Evolutionary conservation across 1,140 invertebrate genomes (phyloP).

Genomic region (Lucilia sericata): DNA sequence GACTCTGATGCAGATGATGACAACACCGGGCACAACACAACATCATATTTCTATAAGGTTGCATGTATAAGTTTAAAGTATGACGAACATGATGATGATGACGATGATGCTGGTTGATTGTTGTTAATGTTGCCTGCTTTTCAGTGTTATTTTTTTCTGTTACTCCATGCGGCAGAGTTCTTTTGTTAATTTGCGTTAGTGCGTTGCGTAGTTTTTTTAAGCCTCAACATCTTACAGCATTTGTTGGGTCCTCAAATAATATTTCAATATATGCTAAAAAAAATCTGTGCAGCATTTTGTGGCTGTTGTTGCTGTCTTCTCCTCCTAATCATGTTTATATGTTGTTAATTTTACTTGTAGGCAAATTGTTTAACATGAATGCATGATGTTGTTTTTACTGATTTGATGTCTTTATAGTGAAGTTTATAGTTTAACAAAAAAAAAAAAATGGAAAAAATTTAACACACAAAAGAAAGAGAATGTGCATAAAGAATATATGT

Average conservation of each 20-base stretch:
- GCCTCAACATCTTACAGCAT: background rate
- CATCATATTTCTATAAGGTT: background rate
- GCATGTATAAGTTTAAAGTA: background rate
- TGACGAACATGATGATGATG: background rate
- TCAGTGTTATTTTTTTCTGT: background rate
- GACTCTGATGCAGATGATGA: conserved; percentile 36
- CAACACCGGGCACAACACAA: background rate
- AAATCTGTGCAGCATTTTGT: background rate
- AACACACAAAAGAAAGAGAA: background rate
- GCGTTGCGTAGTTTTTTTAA: background rate
- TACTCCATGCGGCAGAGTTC: background rate
- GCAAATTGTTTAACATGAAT: background rate
- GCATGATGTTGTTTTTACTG: background rate
- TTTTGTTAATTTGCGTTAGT: conserved; percentile 1
- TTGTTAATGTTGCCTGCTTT: background rate
- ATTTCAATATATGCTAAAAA: background rate
- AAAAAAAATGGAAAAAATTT: background rate
- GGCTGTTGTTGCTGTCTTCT: background rate
- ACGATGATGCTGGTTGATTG: background rate
- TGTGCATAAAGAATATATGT: background rate
- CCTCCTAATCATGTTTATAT: background rate
- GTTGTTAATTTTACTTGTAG: conserved; percentile 1
- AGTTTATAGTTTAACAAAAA: background rate
- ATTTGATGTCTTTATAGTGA: background rate
- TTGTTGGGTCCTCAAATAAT: background rate